phyloP scores from a whole-genome alignment of 1,140 invertebrate species.

The Drosophila mojavensis region DNA sequence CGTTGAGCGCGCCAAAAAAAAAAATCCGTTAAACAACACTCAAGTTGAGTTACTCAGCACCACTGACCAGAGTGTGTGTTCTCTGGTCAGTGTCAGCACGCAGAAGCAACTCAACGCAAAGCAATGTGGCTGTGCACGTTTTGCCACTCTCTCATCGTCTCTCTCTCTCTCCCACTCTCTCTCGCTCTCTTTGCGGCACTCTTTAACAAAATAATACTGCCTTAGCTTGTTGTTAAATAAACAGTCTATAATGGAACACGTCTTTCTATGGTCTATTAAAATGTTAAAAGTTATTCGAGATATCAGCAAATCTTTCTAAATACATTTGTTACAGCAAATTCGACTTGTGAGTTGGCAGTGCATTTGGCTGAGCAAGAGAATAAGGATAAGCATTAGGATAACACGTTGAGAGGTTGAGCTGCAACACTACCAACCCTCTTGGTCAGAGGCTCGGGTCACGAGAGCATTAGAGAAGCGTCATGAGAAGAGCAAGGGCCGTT shows the following conservation, averaged over 20 bases:
- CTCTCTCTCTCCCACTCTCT: not conserved
- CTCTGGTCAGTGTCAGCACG: too few relatives aligned
- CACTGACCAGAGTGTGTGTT: too few relatives aligned
- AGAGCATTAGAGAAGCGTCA: conserved; percentile 5
- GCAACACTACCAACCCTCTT: not conserved
- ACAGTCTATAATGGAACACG: too few relatives aligned
- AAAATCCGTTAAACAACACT: too few relatives aligned
- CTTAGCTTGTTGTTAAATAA: too few relatives aligned
- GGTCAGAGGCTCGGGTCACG: not conserved
- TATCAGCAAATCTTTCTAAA: too few relatives aligned
- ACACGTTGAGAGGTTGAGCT: not conserved
- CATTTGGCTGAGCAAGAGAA: not conserved
- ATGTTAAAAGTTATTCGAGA: too few relatives aligned
- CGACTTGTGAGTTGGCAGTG: not conserved
- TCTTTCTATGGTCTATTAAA: too few relatives aligned
- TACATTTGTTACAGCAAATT: too few relatives aligned
- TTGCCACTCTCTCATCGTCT: too few relatives aligned
- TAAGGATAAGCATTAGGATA: not conserved
- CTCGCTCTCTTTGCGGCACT: not conserved
- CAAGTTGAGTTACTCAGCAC: too few relatives aligned
- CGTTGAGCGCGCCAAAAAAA: conserved; percentile 8
- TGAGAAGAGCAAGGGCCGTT: conserved; percentile 40
- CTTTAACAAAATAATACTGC: too few relatives aligned
- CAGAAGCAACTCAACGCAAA: not conserved
- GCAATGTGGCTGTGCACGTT: not conserved